phyloP scores from a whole-genome alignment of 2,113 vertebrate species.

The Nipponia nippon region DNA sequence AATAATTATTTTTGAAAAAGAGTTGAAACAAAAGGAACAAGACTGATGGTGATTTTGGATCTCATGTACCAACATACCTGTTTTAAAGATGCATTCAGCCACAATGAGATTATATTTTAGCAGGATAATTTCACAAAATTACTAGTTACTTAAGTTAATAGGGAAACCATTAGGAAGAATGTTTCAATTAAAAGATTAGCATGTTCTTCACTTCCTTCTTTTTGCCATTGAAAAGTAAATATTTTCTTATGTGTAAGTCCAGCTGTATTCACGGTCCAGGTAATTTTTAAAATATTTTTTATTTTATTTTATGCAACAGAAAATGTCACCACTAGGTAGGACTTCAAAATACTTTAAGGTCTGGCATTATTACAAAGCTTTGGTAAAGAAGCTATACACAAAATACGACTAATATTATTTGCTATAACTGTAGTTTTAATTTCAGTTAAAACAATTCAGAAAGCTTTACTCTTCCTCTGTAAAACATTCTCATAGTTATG shows the following conservation, averaged over 20 bases:
- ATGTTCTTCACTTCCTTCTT: not conserved
- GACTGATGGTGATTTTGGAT: not conserved
- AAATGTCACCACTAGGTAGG: not conserved
- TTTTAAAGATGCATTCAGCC: not conserved
- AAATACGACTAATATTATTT: not conserved
- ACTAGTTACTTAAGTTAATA: not conserved
- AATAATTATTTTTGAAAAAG: not conserved
- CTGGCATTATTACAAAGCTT: not conserved
- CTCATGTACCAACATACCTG: rapidly evolving
- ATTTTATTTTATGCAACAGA: not conserved
- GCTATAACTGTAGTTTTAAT: not conserved
- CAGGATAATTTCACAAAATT: not conserved
- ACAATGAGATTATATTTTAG: not conserved
- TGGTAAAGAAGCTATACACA: not conserved
- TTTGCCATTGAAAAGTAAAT: not conserved
- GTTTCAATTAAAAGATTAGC: not conserved
- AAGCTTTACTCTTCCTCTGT: not conserved
- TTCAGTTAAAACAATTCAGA: not conserved
- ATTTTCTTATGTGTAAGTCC: not conserved
- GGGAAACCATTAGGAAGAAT: not conserved
- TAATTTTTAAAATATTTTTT: not conserved
- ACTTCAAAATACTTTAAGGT: not conserved
- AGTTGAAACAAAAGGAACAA: not conserved
- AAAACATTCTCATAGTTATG: not conserved
- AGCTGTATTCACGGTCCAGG: rapidly evolving